A percentile compares a stretch with the other conserved stretches of the same genome.
Evolutionary conservation across 2,888 invertebrate species (phyloP).

Genomic region (Dryadula phaetusa): DNA sequence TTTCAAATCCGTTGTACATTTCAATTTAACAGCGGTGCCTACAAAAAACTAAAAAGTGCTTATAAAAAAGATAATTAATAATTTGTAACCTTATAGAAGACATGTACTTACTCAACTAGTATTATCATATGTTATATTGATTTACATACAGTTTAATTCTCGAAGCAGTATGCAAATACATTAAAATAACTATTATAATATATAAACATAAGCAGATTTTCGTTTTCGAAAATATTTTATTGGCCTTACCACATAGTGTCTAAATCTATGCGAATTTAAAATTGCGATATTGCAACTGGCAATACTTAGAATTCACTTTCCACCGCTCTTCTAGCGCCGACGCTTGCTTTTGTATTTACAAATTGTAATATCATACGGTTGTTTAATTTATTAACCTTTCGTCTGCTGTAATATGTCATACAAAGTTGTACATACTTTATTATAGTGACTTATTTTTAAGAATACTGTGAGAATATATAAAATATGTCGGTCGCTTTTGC

Average conservation of each 20-base stretch:
- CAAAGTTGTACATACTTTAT: not conserved
- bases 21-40: too few species aligned
- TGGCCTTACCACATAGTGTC: not conserved
- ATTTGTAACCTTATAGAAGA: too few species aligned
- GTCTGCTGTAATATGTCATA: not conserved
- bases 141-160: too few species aligned
- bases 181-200: too few species aligned
- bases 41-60: too few species aligned
- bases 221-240: too few species aligned
- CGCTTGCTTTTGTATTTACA: slow-evolving; percentile 34
- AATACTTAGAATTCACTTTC: slow-evolving; percentile 22
- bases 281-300: slow-evolving; percentile 1
- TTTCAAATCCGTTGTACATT: too few species aligned
- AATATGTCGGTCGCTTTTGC: slow-evolving; percentile 90
- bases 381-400: not conserved
- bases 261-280: not conserved
- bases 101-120: too few species aligned
- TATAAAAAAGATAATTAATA: too few species aligned
- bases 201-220: too few species aligned
- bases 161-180: too few species aligned
- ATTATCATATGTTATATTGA: too few species aligned
- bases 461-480: not conserved
- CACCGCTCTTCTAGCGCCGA: slow-evolving; percentile 23
- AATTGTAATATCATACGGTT: not conserved
- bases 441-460: not conserved